Conservation (phyloP, 2,797 vertebrate species). For the Microcaecilia unicolor region DNA sequence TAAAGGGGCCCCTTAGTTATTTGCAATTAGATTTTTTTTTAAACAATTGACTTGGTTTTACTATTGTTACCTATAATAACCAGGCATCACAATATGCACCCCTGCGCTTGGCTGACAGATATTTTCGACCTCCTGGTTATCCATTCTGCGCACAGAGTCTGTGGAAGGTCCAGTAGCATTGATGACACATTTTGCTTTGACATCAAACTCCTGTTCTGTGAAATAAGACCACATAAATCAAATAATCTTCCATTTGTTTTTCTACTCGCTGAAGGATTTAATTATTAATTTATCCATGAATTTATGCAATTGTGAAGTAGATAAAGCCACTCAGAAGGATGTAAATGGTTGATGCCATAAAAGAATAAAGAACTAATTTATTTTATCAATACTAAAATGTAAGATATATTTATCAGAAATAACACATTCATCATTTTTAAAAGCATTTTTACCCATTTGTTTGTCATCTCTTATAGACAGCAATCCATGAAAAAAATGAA, state of each 20-base stretch:
- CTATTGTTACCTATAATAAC: slow-evolving; percentile 84
- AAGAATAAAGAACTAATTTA: background rate
- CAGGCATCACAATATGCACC: slow-evolving; percentile 94
- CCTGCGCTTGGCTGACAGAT: slow-evolving; percentile 96
- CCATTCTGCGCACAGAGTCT: slow-evolving; percentile 90
- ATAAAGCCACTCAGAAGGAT: slow-evolving; percentile 8
- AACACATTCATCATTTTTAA: too few species aligned
- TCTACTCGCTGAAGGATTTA: slow-evolving; percentile 58
- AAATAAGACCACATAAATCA: slow-evolving; percentile 87
- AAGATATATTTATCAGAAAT: background rate
- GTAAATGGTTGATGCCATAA: background rate
- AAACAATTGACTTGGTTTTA: background rate
- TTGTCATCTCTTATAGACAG: slow-evolving; percentile 2
- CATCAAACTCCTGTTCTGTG: slow-evolving; percentile 86
- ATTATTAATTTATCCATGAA: slow-evolving; percentile 78
- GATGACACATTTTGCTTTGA: slow-evolving; percentile 93
- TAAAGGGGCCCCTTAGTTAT: too few species aligned
- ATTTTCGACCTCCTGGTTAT: slow-evolving; percentile 61
- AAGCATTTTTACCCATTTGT: background rate
- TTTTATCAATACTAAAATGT: background rate
- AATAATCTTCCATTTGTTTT: slow-evolving; percentile 58
- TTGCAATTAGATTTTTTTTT: background rate
- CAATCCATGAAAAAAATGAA: background rate
- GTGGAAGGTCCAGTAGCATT: slow-evolving; percentile 96
- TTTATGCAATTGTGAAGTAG: slow-evolving; percentile 61